Evolutionary conservation across 2,113 vertebrate species (phyloP), one percentile per base, ranked within the genome.

Genomic region (Sander vitreus): DNA sequence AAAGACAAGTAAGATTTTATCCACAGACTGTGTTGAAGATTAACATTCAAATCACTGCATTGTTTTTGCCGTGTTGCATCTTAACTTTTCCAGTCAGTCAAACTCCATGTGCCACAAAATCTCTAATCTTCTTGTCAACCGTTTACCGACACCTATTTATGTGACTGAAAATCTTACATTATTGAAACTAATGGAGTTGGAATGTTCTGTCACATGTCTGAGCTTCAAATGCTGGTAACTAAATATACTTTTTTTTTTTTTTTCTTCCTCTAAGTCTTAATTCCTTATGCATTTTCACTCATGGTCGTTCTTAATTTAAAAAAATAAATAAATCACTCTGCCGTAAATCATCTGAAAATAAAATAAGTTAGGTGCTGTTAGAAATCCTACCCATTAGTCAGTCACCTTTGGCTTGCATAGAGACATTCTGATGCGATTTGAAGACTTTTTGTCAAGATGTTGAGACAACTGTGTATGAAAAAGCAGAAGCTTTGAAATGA

Each of bases 351-450:
- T 48, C 16, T 66, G 39, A 51, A 72, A 63, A 43, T 68, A 54
- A 80, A 72, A 65, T 14, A 33, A 70, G 19, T 64, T 50, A 76
- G 12, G 23, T 54, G 23, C 39, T n/a, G 6, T 53, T 55, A 43
- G 43, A 81, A 57, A 67, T 43, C 43, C 27, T 36, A 63, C 13
- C 43, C 33, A 33, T 21, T 21, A n/a, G 23, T 71, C 33, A n/a
- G 23, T 71, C 33, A 76, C 18, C 62, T 86, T 89, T 81, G 78
- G 72, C 64, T 90, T 92, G 76, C 81, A 92, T 86, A 86, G 68
- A 80, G 14, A 84, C 53, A 18, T 18, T 58, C 12, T 16, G 14
- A 48, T 8, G 12, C 23, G 54, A 62, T 67, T 3, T 58, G 18
- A 15, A 68, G 65, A 47, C 69, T 66, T 62, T n/a, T 36, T 23